Percentiles rank a stretch among this genome's conserved stretches.
Evolutionary conservation across 2,113 vertebrate genomes (phyloP).

Genomic region (Lates calcarifer): DNA sequence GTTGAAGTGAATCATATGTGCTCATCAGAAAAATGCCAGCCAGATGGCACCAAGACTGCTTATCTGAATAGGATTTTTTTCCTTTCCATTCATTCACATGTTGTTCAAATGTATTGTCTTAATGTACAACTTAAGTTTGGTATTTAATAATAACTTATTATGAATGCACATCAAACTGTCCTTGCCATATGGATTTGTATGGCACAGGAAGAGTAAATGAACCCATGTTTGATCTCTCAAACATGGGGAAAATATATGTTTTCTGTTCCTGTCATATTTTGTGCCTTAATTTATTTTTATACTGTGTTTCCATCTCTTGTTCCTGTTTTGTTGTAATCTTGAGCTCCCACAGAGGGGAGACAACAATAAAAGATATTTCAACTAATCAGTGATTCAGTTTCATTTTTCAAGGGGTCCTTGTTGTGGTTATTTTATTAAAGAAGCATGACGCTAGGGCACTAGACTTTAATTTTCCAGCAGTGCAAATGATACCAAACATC

Average conservation of each 20-base stretch:
- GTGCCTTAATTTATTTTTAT: conserved; percentile 82
- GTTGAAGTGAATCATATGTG: not conserved
- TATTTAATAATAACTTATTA: conserved; percentile 76
- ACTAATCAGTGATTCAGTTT: not conserved
- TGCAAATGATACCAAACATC: not conserved
- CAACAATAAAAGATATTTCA: conserved; percentile 66
- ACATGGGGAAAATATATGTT: conserved; percentile 23
- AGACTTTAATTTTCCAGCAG: too few species aligned
- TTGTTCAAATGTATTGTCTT: not conserved
- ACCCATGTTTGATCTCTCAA: not conserved
- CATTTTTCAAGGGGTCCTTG: conserved; percentile 20
- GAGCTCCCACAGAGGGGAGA: not conserved
- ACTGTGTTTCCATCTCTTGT: conserved; percentile 40
- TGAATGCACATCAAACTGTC: not conserved
- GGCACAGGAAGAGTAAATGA: not conserved
- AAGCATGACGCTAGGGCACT: too few species aligned
- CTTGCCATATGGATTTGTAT: not conserved
- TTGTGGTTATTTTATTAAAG: not conserved
- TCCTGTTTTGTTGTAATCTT: conserved; percentile 54
- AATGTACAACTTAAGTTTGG: not conserved
- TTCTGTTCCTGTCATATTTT: conserved; percentile 44
- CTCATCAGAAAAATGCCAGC: not conserved
- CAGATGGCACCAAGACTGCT: not conserved
- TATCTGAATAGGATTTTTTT: not conserved
- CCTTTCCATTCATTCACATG: not conserved